Conservation (phyloP, 1,140 invertebrate genomes). For the Drosophila persimilis region DNA sequence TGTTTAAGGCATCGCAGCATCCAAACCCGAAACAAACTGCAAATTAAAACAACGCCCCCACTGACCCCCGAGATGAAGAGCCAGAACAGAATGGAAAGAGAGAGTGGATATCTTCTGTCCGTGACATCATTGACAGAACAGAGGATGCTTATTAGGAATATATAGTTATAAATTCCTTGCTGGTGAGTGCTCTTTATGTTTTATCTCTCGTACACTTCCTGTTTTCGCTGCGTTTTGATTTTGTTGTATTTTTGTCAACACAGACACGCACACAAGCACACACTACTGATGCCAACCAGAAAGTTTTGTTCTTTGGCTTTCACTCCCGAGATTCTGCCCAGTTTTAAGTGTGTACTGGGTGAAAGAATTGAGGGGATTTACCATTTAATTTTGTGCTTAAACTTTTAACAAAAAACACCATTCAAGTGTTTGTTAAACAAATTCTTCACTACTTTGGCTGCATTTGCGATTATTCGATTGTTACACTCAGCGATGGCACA, state of each 20-base stretch:
- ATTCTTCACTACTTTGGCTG: constrained; percentile 41
- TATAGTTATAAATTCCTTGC: constrained; percentile 13
- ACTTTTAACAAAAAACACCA: constrained; percentile 29
- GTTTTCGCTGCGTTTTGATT: constrained; percentile 62
- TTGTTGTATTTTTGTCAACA: constrained; percentile 78
- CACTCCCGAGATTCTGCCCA: constrained; percentile 29
- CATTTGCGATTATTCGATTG: neutral
- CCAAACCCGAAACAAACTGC: constrained; percentile 26
- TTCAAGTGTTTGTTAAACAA: constrained; percentile 23
- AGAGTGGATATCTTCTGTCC: constrained; percentile 2
- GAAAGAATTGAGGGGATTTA: constrained; percentile 24
- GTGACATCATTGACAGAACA: constrained; percentile 4
- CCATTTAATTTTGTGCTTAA: constrained; percentile 69
- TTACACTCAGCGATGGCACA: no score
- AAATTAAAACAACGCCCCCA: constrained; percentile 54
- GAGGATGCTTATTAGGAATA: constrained; percentile 2
- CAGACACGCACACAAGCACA: constrained; percentile 41
- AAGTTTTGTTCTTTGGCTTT: constrained; percentile 57
- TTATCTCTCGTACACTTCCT: constrained; percentile 62
- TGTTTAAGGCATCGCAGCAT: constrained; percentile 42
- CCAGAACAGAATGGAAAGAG: no score
- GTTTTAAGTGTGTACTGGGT: neutral
- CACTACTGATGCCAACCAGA: constrained; percentile 4
- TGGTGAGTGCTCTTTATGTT: constrained; percentile 28
- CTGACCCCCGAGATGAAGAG: constrained; percentile 3